Evolutionary conservation across 1,140 invertebrate species (phyloP).

Genomic region (Glomeris maerens): DNA sequence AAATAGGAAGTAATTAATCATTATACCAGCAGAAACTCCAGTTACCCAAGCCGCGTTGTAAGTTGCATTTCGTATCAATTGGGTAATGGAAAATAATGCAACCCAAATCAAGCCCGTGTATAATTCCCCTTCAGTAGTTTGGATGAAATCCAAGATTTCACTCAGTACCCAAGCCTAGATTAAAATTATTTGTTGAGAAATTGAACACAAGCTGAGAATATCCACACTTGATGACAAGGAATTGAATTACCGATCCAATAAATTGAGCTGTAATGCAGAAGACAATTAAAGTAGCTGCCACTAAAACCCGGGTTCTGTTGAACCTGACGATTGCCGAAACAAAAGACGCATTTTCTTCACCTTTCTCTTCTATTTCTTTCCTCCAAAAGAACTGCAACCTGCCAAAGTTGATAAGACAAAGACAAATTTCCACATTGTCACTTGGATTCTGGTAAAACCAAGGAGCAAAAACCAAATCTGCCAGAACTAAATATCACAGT

Average conservation of each 20-base stretch:
- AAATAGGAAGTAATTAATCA: background rate
- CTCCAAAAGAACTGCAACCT: background rate
- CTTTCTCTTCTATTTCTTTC: background rate
- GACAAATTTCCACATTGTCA: background rate
- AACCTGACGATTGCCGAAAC: background rate
- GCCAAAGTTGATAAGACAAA: background rate
- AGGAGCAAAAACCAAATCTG: too few species aligned
- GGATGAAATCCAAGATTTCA: background rate
- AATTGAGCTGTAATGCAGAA: background rate
- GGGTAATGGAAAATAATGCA: background rate
- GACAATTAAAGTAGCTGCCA: background rate
- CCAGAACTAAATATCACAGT: background rate
- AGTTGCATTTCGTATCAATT: background rate
- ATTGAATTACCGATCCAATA: background rate
- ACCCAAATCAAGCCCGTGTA: background rate
- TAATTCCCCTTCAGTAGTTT: background rate
- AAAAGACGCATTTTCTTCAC: background rate
- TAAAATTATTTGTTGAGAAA: background rate
- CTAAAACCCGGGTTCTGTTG: background rate
- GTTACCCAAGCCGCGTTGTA: background rate
- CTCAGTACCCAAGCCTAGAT: background rate
- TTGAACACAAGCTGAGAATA: background rate
- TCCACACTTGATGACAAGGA: background rate
- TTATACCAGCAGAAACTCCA: background rate
- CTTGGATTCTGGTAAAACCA: background rate